Evolutionary conservation across 2,888 invertebrate species (phyloP), one percentile per base, ranked within the genome.

Genomic region (Autographa gamma): DNA sequence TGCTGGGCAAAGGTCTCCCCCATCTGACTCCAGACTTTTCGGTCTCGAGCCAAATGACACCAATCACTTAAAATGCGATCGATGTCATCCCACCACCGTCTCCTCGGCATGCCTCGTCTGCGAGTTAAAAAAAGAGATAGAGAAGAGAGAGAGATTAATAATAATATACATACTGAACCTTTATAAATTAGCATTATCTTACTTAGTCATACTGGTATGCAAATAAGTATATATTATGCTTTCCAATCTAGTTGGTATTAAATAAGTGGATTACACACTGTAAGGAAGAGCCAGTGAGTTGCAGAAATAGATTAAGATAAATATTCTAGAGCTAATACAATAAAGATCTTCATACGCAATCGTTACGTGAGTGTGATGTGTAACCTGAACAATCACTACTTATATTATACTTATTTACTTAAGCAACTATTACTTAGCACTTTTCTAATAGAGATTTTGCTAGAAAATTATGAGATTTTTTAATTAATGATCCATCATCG

Each of bases 291-390:
- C 56, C 18, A 25, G 48, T n/a, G 52, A 31, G 32, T 60, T 60
- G 18, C 52, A 63, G 34, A 34, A 19, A n/a, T 66, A 67, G 48
- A 64, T 73, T 73, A 69, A 77, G 69, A 66, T 77, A 43, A 38
- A 66, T 56, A 56, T 56, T 19, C 54, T 56, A 25, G 59, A 74
- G 52, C 73, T 63, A 58, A 71, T 54, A 77, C 77, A 69, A 69
- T 77, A 74, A 79, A 74, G 70, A 56, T 68, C 18, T 66, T 63
- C 25, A 70, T 70, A 60, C 69, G 71, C 60, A 79, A 81, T 43
- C 5, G 34, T 16, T 61, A 73, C 74, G 70, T 71, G 18, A 63
- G 25, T 58, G 41, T 56, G 14, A 56, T 66, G 31, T 75, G 59
- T 75, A 77, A 74, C 54, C 63, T 66, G 56, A 63, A 67, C 61